Evolutionary conservation across 2,113 vertebrate species (phyloP), one percentile per base, ranked within the genome.

Genomic region (Ascaphus truei): DNA sequence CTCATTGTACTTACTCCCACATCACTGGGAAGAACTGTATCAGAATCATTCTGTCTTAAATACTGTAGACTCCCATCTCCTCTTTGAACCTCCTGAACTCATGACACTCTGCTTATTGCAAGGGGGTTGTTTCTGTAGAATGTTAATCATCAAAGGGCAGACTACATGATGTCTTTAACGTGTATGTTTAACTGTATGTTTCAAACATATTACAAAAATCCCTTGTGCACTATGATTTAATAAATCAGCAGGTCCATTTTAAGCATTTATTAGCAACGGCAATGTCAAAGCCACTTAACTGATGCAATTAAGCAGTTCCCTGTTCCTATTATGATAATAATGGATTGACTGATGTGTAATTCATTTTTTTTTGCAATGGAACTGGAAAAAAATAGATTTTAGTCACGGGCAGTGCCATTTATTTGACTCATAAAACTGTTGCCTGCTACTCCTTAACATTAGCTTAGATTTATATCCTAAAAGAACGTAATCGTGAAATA

Each of bases 241-340:
- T 79, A 80, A 81, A 84, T 84, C 83, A 74, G 76, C 74, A 73
- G 78, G 75, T 75, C 84, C 68, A 65, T 80, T 76, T 77, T 79
- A 65, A 72, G 78, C 80, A 72, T 84, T 88, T 81, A 86, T 78
- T 84, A 77, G 76, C 67, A 68, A 75, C 66, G 79, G 82, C 78
- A 72, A 76, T 82, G 81, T 80, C 79, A 76, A 50, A 81, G 77
- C 80, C 86, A 84, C 86, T 90, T 86, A 87, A 82, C 87, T 68
- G n/a, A 80, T 69, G 85, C 79, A 86, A 82, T 88, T 84, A 88
- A 84, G 84, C 76, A 31, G 50, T 73, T 73, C 69, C 72, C 15
- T 75, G 69, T 79, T 83, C 81, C 79, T 76, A 73, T 72, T 75
- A 80, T 75, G 71, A 77, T 75, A 82, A 82, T 84, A 80, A 81